phyloP scores from a whole-genome alignment of 1,140 invertebrate species.

The Oryzaephilus surinamensis region DNA sequence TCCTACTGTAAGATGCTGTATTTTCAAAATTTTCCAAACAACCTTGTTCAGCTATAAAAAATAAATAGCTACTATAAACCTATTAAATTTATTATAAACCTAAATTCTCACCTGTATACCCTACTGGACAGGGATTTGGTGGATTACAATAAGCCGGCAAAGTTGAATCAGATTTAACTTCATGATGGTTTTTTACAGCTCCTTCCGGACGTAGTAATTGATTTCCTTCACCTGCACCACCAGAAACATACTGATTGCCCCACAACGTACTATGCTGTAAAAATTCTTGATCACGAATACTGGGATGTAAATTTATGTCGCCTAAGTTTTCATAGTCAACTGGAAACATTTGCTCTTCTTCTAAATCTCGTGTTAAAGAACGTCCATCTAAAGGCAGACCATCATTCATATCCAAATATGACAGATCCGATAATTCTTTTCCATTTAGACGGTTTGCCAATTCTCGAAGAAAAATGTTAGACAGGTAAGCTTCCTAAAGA shows the following conservation, averaged over 20 bases:
- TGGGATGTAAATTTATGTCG: constrained; percentile 54
- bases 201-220: constrained; percentile 54
- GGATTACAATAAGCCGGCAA: constrained; percentile 98
- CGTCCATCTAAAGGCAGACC: constrained; percentile 10
- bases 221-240: constrained; percentile 65
- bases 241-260: constrained; percentile 67
- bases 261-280: constrained; percentile 78
- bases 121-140: constrained; percentile 93
- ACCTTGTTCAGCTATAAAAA: constrained; percentile 49
- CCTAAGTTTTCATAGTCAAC: constrained; percentile 15
- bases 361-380: constrained; percentile 12
- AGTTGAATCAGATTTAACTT: constrained; percentile 82
- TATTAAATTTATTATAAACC: background rate
- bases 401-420: constrained; percentile 15
- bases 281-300: constrained; percentile 81
- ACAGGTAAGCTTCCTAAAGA: too few species aligned
- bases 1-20: constrained; percentile 87
- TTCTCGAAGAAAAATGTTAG: constrained; percentile 13
- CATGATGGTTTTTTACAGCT: constrained; percentile 45
- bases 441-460: constrained; percentile 13
- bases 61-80: background rate
- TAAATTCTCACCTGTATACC: constrained; percentile 52
- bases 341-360: constrained; percentile 16
- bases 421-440: constrained; percentile 13
- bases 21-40: constrained; percentile 84